phyloP scores from a whole-genome alignment of 2,797 vertebrate species.

The Cuculus canorus region DNA sequence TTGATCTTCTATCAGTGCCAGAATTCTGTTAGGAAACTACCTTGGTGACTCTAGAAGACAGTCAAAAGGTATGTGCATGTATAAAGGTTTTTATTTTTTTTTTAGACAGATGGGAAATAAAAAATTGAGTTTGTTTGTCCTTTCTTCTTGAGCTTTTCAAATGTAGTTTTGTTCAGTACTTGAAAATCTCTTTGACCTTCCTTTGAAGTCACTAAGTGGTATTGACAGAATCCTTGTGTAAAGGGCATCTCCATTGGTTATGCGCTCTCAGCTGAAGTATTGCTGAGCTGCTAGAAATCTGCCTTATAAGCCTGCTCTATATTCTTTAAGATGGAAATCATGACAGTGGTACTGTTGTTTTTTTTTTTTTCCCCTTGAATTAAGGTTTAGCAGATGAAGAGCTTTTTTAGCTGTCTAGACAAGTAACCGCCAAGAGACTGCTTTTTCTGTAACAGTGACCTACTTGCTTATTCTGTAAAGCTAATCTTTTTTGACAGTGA shows the following conservation, averaged over 20 bases:
- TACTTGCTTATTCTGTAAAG: constrained; percentile 71
- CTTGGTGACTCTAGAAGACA: not conserved
- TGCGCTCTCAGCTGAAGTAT: constrained; percentile 9
- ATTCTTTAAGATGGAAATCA: not conserved
- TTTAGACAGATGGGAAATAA: not conserved
- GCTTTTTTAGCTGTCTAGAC: constrained; percentile 66
- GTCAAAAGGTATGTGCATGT: not conserved
- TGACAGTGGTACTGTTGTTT: not conserved
- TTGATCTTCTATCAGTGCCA: not conserved
- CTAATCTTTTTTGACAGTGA: constrained; percentile 71
- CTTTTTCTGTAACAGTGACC: constrained; percentile 76
- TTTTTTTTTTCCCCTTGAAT: not conserved
- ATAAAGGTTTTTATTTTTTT: not conserved
- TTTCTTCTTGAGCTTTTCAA: constrained; percentile 2
- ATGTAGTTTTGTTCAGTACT: constrained; percentile 12
- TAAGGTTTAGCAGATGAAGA: constrained; percentile 60
- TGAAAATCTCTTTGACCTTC: constrained; percentile 30
- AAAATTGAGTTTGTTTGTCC: not conserved
- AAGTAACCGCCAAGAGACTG: constrained; percentile 40
- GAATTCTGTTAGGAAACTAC: not conserved
- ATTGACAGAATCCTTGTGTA: constrained; percentile 19
- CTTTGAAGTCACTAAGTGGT: not conserved
- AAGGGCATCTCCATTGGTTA: constrained; percentile 36
- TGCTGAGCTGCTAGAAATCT: not conserved
- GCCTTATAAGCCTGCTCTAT: not conserved